phyloP scores from a whole-genome alignment of 2,113 vertebrate genomes.

The Neomonachus schauinslandi region DNA sequence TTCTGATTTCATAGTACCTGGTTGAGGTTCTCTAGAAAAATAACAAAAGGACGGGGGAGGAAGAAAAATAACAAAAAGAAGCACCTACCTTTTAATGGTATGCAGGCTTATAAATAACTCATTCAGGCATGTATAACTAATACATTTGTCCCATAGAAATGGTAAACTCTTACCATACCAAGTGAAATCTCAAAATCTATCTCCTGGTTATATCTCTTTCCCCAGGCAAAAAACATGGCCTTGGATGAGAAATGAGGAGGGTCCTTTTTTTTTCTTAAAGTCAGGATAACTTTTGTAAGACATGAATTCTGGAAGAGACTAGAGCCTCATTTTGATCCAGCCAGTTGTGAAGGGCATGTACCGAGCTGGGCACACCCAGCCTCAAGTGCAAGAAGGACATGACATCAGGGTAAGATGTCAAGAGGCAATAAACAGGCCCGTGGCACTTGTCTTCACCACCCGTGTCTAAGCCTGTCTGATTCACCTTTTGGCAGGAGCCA shows the following conservation, averaged over 20 bases:
- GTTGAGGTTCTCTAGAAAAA: slow-evolving; percentile 24
- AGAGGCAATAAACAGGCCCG: not conserved
- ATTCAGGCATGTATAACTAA: not conserved
- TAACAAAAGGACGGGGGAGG: not conserved
- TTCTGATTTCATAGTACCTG: not conserved
- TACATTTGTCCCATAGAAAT: not conserved
- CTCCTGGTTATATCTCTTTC: not conserved
- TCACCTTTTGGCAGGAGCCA: not conserved
- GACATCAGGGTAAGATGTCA: not conserved
- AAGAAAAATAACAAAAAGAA: not conserved
- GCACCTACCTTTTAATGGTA: not conserved
- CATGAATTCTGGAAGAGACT: not conserved
- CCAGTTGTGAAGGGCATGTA: not conserved
- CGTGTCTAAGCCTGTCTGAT: not conserved
- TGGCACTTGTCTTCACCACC: not conserved
- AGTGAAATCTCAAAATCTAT: slow-evolving; percentile 4
- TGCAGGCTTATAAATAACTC: not conserved
- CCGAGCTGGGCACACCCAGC: not conserved
- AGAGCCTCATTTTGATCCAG: not conserved
- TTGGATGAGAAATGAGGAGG: not conserved
- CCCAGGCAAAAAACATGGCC: not conserved
- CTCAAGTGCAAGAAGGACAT: not conserved
- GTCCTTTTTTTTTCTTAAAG: not conserved
- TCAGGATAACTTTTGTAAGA: not conserved
- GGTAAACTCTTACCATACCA: not conserved